These are phyloP conservation scores for Palythoa heliodiscus DNA, from an alignment of 92 coral and sea anemone species.

Conservation along the genomic window DNA sequence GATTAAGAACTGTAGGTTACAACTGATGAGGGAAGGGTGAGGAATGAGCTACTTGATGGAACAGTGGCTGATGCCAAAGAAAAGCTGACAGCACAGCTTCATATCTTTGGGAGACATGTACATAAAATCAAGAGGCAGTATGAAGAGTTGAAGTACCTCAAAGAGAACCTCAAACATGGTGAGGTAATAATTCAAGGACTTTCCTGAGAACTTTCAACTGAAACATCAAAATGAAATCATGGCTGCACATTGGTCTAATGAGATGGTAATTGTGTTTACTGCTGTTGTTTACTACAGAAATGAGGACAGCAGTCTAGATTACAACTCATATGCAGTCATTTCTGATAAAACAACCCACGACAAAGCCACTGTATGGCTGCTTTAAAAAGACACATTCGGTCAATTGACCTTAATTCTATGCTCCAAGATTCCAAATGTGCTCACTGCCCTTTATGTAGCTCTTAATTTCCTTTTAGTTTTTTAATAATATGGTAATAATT, in stretches of 20 bases:
- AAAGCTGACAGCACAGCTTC: conserved; percentile 10
- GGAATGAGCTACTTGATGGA: conserved; percentile 27
- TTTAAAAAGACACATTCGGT: not conserved
- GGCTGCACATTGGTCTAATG: conserved; percentile 31
- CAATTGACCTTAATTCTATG: too few relatives aligned
- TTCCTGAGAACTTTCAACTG: not conserved
- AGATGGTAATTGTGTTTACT: not conserved
- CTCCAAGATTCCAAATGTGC: too few relatives aligned
- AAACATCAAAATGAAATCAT: conserved; percentile 17
- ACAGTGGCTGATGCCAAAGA: conserved; percentile 1
- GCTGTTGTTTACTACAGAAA: not conserved
- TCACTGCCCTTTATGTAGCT: too few relatives aligned
- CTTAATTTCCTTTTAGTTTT: too few relatives aligned
- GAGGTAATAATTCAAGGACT: not conserved
- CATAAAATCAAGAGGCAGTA: not conserved
- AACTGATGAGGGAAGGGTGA: conserved; percentile 15
- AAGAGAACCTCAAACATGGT: not conserved
- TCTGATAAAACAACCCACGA: not conserved
- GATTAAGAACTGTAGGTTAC: not conserved
- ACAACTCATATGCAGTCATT: conserved; percentile 2
- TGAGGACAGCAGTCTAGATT: not conserved
- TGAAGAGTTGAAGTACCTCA: not conserved
- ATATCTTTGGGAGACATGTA: not conserved
- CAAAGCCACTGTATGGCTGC: not conserved
- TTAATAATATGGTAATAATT: too few relatives aligned